phyloP scores from a whole-genome alignment of 1,140 invertebrate genomes.

The Nebria ingens region DNA sequence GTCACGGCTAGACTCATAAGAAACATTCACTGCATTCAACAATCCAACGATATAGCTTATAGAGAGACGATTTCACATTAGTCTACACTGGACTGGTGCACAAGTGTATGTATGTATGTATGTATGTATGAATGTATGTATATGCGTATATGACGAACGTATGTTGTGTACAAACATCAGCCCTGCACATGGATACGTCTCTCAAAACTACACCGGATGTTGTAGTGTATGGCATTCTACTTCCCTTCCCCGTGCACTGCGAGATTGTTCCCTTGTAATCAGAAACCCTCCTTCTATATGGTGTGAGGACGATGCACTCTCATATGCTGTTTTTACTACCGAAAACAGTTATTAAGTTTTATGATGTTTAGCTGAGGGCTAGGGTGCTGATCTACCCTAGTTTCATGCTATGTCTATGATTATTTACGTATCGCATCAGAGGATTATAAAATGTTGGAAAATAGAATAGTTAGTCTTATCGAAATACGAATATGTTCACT shows the following conservation, averaged over 20 bases:
- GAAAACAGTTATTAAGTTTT: background rate
- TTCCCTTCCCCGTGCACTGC: no score
- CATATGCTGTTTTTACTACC: background rate
- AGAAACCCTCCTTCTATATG: no score
- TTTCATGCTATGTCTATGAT: background rate
- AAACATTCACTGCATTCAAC: background rate
- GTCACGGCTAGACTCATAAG: constrained; percentile 5
- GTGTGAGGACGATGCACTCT: background rate
- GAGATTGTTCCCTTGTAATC: no score
- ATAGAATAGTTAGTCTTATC: no score
- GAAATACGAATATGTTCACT: no score
- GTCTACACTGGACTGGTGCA: background rate
- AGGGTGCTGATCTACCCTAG: no score
- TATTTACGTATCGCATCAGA: no score
- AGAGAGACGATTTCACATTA: background rate
- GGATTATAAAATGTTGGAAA: no score
- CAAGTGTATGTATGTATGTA: background rate
- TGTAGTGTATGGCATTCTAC: no score
- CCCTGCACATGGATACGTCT: background rate
- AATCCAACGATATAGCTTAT: no score
- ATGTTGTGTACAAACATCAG: background rate
- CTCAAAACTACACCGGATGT: background rate
- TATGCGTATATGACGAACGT: no score
- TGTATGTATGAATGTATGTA: background rate
- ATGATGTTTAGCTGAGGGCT: background rate